phyloP scores from a whole-genome alignment of 2,888 invertebrate species.

The Molorchus minor region DNA sequence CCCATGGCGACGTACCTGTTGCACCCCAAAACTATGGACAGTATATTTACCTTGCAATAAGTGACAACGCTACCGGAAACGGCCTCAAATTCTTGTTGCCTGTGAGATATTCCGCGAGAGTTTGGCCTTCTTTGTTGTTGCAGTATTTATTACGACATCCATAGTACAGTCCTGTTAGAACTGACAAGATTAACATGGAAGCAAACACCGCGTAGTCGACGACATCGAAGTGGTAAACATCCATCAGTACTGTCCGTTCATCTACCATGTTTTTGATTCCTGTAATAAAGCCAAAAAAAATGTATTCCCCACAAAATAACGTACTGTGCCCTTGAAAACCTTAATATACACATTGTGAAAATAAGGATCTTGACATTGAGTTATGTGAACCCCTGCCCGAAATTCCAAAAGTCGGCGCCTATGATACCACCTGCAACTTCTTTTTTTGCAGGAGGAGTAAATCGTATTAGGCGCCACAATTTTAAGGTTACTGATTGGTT shows the following conservation, averaged over 20 bases:
- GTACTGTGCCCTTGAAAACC: no score
- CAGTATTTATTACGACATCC: conserved; percentile 66
- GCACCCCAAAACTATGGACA: not conserved
- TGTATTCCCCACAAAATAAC: no score
- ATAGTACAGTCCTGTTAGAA: conserved; percentile 79
- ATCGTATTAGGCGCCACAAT: no score
- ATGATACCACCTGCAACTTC: no score
- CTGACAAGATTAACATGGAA: conserved; percentile 74
- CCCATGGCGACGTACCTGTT: conserved; percentile 9
- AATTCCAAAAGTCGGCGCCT: no score
- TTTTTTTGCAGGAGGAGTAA: no score
- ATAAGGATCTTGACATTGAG: no score
- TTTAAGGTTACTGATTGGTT: no score
- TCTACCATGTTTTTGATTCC: conserved; percentile 27
- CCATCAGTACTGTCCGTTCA: conserved; percentile 17
- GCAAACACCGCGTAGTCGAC: conserved; percentile 78
- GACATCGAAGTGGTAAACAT: conserved; percentile 52
- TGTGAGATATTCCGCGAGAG: conserved; percentile 75
- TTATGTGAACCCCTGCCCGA: no score
- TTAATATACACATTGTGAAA: no score
- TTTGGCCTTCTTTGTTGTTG: conserved; percentile 62
- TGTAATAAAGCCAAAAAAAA: no score
- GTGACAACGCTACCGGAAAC: conserved; percentile 86
- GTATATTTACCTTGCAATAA: conserved; percentile 77
- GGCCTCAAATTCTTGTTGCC: conserved; percentile 79